A percentile compares a stretch with the other conserved stretches of the same genome.
These are phyloP conservation scores for Apotomis capreana DNA, from an alignment of 2,888 invertebrate species.

Conservation along the genomic window DNA sequence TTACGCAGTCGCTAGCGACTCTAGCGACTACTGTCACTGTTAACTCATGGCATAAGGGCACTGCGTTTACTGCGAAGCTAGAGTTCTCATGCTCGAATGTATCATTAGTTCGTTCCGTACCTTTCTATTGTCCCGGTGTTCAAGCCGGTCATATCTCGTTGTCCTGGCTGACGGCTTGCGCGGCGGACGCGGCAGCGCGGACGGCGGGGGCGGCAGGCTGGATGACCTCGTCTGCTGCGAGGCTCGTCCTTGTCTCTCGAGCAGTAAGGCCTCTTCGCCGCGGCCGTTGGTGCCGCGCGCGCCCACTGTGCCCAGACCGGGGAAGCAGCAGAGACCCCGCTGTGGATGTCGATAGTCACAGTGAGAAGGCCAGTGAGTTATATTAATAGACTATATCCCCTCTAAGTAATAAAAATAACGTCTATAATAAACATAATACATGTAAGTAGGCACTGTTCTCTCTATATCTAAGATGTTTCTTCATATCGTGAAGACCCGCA, in stretches of 20 bases:
- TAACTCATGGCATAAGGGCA: too few relatives aligned
- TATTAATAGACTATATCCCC: not conserved
- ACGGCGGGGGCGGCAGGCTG: constrained; percentile 87
- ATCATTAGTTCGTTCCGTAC: constrained; percentile 68
- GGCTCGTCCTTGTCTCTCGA: constrained; percentile 90
- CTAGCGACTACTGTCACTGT: too few relatives aligned
- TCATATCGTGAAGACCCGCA: too few relatives aligned
- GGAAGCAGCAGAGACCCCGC: constrained; percentile 94
- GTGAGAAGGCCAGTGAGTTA: not conserved
- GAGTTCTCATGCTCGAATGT: too few relatives aligned
- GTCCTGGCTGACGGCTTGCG: constrained; percentile 82
- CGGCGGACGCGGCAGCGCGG: constrained; percentile 88
- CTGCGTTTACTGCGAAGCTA: too few relatives aligned
- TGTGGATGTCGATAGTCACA: constrained; percentile 59
- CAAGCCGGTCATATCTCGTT: constrained; percentile 87
- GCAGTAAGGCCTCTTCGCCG: constrained; percentile 87
- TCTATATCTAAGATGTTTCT: too few relatives aligned
- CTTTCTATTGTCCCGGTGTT: constrained; percentile 74
- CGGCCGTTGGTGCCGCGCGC: constrained; percentile 77
- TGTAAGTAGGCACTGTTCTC: too few relatives aligned
- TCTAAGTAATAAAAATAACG: not conserved
- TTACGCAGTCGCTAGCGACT: too few relatives aligned
- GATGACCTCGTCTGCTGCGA: constrained; percentile 89
- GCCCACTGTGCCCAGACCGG: constrained; percentile 77
- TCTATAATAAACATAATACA: too few relatives aligned